phyloP scores from a whole-genome alignment of 1,140 invertebrate species.

The Maconellicoccus hirsutus region DNA sequence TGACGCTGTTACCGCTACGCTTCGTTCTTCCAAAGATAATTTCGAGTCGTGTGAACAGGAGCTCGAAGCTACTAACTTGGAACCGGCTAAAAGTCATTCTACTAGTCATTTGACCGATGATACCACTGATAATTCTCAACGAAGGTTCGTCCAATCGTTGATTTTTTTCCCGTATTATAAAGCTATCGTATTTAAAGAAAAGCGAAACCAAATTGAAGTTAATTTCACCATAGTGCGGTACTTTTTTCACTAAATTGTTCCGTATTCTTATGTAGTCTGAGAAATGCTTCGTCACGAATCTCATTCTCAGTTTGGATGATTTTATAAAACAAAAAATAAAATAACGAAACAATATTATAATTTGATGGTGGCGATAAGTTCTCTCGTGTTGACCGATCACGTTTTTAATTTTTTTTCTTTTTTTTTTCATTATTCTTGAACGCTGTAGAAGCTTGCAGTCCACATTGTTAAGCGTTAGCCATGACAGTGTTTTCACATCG shows the following conservation, averaged over 20 bases:
- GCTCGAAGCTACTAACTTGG: slow-evolving; percentile 2
- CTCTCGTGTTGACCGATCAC: neutral
- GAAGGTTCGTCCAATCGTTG: neutral
- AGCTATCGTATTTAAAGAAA: too few species aligned
- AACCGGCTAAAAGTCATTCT: slow-evolving; percentile 10
- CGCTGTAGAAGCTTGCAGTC: slow-evolving; percentile 28
- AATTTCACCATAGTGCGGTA: too few species aligned
- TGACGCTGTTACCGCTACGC: neutral
- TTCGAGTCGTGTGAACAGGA: neutral
- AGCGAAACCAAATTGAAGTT: too few species aligned
- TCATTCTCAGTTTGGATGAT: too few species aligned
- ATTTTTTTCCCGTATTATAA: too few species aligned
- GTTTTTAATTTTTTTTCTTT: slow-evolving; percentile 2
- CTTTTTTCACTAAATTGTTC: too few species aligned
- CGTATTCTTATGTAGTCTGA: too few species aligned
- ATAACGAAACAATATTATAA: neutral
- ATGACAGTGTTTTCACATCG: slow-evolving; percentile 31
- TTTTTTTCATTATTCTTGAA: neutral
- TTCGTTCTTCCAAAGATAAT: neutral
- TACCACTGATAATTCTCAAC: slow-evolving; percentile 14
- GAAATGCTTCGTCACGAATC: too few species aligned
- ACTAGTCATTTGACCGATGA: slow-evolving; percentile 17
- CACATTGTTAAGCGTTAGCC: slow-evolving; percentile 29
- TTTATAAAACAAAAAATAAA: too few species aligned
- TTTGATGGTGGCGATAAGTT: neutral